Evolutionary conservation across 2,888 invertebrate genomes (phyloP), one percentile per base, ranked within the genome.

Genomic region (Acanthosepion esculentum): DNA sequence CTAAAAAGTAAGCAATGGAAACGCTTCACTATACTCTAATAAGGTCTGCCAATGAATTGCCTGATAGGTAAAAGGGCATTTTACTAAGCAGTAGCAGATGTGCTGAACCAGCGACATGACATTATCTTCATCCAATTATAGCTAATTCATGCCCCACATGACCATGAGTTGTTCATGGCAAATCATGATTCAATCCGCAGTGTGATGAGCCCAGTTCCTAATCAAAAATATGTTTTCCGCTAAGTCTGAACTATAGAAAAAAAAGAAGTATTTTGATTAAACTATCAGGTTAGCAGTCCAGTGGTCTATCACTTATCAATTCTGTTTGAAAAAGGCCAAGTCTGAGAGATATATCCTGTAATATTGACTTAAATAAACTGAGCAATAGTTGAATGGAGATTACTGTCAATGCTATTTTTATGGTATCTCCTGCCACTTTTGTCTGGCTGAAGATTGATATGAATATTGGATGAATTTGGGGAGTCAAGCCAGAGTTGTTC

Each of bases 21-120:
- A 78, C 18, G 78, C 78, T 29, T 78, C n/a, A 29, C n/a, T 78
- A n/a, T 78, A 10, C n/a, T 10, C 10, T 12, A 3, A 10, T n/a
- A 78, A 78, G 78, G 29, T 78, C 78, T 29, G 8, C n/a, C 78
- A 29, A 78, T n/a, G 10, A 78, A 78, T 78, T 78, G n/a, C 78
- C n/a, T 78, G 29, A 78, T 78, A 78, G n/a, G 78, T 78, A 78
- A 78, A 78, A 78, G 78, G 78, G 78, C 78, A 29, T 78, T 78
- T 78, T n/a, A n/a, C 15, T 78, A n/a, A 78, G n/a, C 15, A n/a
- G 29, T 8, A 78, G 78, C 78, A 78, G 78, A 78, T 78, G 78
- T 29, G 78, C 78, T 12, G 29, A n/a, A 78, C n/a, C 8, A 78
- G 78, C 10, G 10, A 78, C n/a, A 12, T n/a, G 29, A n/a, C n/a